These are phyloP conservation scores for Athalia cordata DNA, from an alignment of 2,888 invertebrate species.

Conservation along the genomic window DNA sequence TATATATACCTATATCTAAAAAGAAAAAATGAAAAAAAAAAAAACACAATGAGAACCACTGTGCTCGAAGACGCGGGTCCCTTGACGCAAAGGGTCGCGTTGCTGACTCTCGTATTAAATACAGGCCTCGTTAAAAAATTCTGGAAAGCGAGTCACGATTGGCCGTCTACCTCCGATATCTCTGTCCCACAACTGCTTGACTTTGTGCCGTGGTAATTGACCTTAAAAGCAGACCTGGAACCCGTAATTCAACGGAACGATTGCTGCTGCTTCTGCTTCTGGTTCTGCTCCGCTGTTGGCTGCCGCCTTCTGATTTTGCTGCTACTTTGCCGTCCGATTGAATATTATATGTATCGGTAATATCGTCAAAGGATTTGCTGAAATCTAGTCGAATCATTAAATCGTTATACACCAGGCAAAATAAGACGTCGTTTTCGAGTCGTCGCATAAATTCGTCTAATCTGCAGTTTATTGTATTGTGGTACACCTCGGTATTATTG, in stretches of 20 bases:
- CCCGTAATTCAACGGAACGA: background rate
- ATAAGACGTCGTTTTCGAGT: no score
- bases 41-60: conserved; percentile 15
- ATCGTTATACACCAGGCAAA: no score
- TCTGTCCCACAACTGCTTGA: conserved; percentile 40
- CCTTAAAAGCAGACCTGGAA: conserved; percentile 33
- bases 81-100: conserved; percentile 37
- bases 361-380: no score
- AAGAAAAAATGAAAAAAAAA: background rate
- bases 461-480: no score
- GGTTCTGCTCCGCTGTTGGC: no score
- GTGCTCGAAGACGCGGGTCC: conserved; percentile 26
- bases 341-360: background rate
- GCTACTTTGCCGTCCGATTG: background rate
- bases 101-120: conserved; percentile 45
- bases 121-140: conserved; percentile 46
- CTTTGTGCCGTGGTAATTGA: conserved; percentile 42
- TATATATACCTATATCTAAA: no score
- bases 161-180: conserved; percentile 43
- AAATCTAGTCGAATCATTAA: background rate
- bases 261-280: background rate
- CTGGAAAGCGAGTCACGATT: conserved; percentile 44
- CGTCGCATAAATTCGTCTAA: no score
- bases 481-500: no score
- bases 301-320: background rate